These are phyloP conservation scores for Noctua comes DNA, from an alignment of 2,888 invertebrate genomes.

Conservation along the genomic window DNA sequence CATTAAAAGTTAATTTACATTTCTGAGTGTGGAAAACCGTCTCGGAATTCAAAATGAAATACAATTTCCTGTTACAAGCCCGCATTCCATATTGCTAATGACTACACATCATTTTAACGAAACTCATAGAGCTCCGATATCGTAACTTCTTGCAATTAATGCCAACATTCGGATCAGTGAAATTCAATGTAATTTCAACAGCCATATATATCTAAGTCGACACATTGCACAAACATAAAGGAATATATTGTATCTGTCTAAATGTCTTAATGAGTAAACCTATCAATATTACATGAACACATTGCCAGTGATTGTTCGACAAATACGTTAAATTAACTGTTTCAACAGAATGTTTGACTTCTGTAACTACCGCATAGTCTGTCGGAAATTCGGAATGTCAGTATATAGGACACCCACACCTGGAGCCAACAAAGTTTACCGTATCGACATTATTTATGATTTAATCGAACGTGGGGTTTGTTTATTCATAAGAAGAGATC, in stretches of 20 bases:
- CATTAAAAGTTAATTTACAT: constrained; percentile 1
- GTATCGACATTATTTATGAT: constrained; percentile 19
- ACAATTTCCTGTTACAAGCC: neutral
- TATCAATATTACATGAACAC: constrained; percentile 5
- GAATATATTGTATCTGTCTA: neutral
- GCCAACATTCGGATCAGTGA: neutral
- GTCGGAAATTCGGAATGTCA: constrained; percentile 1
- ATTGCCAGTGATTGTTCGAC: constrained; percentile 18
- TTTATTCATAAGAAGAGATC: constrained; percentile 31
- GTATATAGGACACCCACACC: constrained; percentile 5
- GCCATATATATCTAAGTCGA: neutral
- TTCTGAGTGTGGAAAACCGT: neutral
- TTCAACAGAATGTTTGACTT: constrained; percentile 33
- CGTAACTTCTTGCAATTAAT: neutral
- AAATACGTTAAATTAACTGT: constrained; percentile 22
- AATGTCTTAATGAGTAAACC: constrained; percentile 7
- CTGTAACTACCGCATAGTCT: constrained; percentile 24
- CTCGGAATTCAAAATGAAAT: neutral
- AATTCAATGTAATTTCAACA: neutral
- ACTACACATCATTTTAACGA: neutral
- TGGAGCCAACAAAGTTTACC: neutral
- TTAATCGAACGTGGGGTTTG: constrained; percentile 43
- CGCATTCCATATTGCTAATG: constrained; percentile 2
- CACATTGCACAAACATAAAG: neutral
- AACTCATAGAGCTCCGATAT: neutral